A percentile compares a stretch with the other conserved stretches of the same genome.
These are phyloP conservation scores for Ceriagrion tenellum DNA, from an alignment of 2,888 invertebrate genomes.

Conservation along the genomic window DNA sequence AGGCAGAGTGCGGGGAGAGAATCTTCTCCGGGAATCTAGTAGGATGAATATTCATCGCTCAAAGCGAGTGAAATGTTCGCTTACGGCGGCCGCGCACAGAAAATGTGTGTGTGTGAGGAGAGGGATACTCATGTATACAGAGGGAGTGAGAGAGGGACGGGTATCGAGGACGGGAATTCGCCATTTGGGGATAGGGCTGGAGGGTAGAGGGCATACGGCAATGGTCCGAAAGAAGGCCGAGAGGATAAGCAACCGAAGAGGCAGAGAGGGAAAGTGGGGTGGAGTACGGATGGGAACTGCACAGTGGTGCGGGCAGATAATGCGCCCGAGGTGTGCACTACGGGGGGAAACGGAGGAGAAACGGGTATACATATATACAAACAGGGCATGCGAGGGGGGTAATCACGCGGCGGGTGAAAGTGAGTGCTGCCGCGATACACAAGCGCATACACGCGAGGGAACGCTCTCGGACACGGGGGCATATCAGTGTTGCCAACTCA, in stretches of 20 bases:
- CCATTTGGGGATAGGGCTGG: background rate
- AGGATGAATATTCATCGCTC: background rate
- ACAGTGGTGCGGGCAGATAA: background rate
- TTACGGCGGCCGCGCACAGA: too few species aligned
- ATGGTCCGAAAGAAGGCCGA: background rate
- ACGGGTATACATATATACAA: too few species aligned
- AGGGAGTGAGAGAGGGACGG: too few species aligned
- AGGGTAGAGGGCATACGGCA: background rate
- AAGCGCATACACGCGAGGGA: too few species aligned
- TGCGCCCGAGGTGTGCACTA: background rate
- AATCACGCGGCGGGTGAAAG: too few species aligned
- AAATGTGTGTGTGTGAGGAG: too few species aligned
- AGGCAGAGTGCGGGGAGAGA: background rate
- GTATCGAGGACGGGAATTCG: background rate
- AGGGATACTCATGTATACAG: too few species aligned
- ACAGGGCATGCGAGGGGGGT: too few species aligned
- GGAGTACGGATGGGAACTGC: background rate
- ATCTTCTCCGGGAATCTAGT: background rate
- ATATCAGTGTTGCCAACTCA: too few species aligned
- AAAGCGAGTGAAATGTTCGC: background rate
- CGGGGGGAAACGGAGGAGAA: too few species aligned
- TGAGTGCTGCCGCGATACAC: too few species aligned
- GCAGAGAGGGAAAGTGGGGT: background rate
- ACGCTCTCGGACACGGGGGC: too few species aligned
- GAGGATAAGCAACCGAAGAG: background rate